Evolutionary conservation across 2,113 vertebrate genomes (phyloP), one percentile per base, ranked within the genome.

Genomic region (Neofelis nebulosa): DNA sequence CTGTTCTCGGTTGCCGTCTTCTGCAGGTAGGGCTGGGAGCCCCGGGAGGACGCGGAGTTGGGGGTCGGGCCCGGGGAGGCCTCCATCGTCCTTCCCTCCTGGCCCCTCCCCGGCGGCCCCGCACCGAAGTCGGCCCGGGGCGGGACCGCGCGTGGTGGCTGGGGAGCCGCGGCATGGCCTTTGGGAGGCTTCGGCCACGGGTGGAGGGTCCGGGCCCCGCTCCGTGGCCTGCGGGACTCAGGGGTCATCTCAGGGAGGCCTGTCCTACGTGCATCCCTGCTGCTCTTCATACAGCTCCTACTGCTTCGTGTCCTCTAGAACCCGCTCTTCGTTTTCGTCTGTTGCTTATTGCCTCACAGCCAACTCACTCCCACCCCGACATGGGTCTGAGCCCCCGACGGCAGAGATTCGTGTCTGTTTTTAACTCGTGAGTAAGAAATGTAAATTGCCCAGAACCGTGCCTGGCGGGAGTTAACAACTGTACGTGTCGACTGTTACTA

Each of bases 1-100:
- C 7, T 21, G 5, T 38, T 19, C 16, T 23, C 10, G 29, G 61
- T 4, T 4, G 5, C 7, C 5, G 0, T 0, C 9, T 18, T 1
- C 29, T 0, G 19, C 61, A 1, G 61, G 61, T 23, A 14, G 61
- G 36, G 11, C 23, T 15, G 25, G 4, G 73, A 15, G 6, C 6
- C 0, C 1, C 5, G 13, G 38, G 10, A 18, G 68, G 8, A 1
- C 2, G 19, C 36, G 78, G 11, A 1, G 31, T 2, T 19, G 50
- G 12, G 38, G 57, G 6, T 13, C 10, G 0, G 9, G 27, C 5
- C 15, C 16, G 27, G 6, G 55, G 29, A 8, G 11, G 3, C 61
- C 12, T 85, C 29, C 27, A 11, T 21, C 29, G 27, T 45, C 41
- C 18, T 19, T 48, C 15, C 25, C 18, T 3, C 78, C 29, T 3